Conservation (phyloP, 2,888 invertebrate genomes). For the Sycophila texana region DNA sequence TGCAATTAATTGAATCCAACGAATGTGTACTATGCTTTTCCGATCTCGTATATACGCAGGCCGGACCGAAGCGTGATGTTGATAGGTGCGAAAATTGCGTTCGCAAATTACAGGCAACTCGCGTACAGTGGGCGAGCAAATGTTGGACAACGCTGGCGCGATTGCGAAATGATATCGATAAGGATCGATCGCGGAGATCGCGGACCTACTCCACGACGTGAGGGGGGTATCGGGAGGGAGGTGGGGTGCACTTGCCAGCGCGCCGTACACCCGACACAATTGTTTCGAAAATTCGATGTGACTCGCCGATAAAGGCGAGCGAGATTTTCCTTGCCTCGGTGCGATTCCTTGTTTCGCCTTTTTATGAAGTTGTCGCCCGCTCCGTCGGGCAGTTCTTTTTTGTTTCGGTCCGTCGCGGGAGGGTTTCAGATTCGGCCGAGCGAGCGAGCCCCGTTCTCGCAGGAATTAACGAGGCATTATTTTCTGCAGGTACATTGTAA, state of each 20-base stretch:
- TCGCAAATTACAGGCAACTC: constrained; percentile 53
- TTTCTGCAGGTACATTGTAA: constrained; percentile 38
- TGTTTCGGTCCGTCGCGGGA: too few species aligned
- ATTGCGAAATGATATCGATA: constrained; percentile 51
- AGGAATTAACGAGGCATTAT: constrained; percentile 52
- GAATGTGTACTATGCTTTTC: not conserved
- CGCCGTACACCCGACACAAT: constrained; percentile 54
- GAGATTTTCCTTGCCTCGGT: not conserved
- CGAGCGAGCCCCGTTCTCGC: not conserved
- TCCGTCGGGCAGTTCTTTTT: not conserved
- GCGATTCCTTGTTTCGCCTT: constrained; percentile 42
- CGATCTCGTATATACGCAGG: not conserved
- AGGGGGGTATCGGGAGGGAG: too few species aligned
- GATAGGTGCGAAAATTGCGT: constrained; percentile 56
- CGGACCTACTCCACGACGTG: not conserved
- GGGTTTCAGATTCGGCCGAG: too few species aligned
- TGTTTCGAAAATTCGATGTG: constrained; percentile 57
- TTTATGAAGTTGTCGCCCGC: constrained; percentile 51
- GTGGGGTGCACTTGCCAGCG: constrained; percentile 22
- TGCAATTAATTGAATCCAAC: too few species aligned
- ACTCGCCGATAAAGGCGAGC: constrained; percentile 22
- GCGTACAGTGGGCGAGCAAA: constrained; percentile 34
- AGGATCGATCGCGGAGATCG: constrained; percentile 21
- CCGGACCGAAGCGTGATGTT: not conserved
- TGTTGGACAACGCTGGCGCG: constrained; percentile 39